Percentiles rank a stretch among this genome's conserved stretches.
Conservation (phyloP, 2,113 vertebrate species). For the Orthochromis malagaraziensis region DNA sequence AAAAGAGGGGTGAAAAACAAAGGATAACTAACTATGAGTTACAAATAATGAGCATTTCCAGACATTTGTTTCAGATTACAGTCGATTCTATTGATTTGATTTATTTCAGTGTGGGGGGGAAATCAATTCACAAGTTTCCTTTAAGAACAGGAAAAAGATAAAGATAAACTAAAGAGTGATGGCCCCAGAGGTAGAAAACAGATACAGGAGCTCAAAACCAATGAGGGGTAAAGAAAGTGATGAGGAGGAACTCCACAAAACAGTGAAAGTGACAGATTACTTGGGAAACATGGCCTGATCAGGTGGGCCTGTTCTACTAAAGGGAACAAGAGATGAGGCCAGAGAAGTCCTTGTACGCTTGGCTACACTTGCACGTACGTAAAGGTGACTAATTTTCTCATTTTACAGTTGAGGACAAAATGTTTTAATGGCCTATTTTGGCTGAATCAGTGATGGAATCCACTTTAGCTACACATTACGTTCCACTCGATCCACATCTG, state of each 20-base stretch:
- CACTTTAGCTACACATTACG: slow-evolving; percentile 51
- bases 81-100: background rate
- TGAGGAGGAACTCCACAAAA: slow-evolving; percentile 8
- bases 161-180: slow-evolving; percentile 1
- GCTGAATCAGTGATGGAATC: slow-evolving; percentile 17
- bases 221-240: slow-evolving; percentile 1
- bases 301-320: background rate
- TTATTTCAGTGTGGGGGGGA: background rate
- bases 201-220: background rate
- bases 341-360: slow-evolving; percentile 18
- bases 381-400: slow-evolving; percentile 64
- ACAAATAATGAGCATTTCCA: background rate
- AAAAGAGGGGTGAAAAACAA: background rate
- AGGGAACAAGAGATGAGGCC: slow-evolving; percentile 27
- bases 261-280: slow-evolving; percentile 47
- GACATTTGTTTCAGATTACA: background rate
- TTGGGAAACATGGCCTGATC: slow-evolving; percentile 34
- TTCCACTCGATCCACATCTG: slow-evolving; percentile 52
- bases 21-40: background rate
- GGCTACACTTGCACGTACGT: slow-evolving; percentile 15
- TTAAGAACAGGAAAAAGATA: background rate
- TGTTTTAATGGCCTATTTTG: slow-evolving; percentile 26
- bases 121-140: background rate
- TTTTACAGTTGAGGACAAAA: slow-evolving; percentile 57
- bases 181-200: background rate